Evolutionary conservation across 2,113 vertebrate genomes (phyloP), one percentile per base, ranked within the genome.

Genomic region (Salvelinus sp.): DNA sequence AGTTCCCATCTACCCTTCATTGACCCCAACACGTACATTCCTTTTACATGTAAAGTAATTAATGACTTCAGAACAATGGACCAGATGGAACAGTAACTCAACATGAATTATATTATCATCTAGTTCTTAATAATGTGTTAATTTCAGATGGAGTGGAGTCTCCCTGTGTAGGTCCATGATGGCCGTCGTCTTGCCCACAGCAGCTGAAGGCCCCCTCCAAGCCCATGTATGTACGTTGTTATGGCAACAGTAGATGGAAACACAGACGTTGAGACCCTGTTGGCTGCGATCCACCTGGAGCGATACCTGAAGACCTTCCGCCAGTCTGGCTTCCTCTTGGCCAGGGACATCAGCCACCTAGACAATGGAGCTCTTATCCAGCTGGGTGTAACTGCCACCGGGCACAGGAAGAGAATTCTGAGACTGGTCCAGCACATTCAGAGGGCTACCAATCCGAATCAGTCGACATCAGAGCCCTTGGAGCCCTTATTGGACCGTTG

Each of bases 351-450:
- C 48, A 54, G 76, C n/a, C 91, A 82, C 10, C 92, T 99, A 85
- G 93, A 95, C 7, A 89, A 94, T 1, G 83, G 94, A 9, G 90
- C 91, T 1, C 86, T 99, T 82, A 93, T 92, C 83, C 93, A 91
- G 83, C 88, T 99, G 10, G 97, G 97, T 3, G 76, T 99, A 85
- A 93, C 87, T 0, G 96, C 97, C 80, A 99, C 98, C 0, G 98
- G 98, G 77, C 97, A 99, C 92, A 93, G 96, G 89, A 99, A 98
- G 83, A 94, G 97, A 77, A 98, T 99, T 81, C 88, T 99, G 44
- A 94, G 92, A 78, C 82, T 97, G 76, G 91, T 90, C 0, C 83
- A 91, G 77, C 91, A 93, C 81, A 76, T 92, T 33, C 12, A 78
- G 75, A 81, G 81, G 78, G 70, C 79, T 28, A 72, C 79, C 47